These are phyloP conservation scores for Alfaro cultratus DNA, from an alignment of 2,797 vertebrate species.

Conservation along the genomic window DNA sequence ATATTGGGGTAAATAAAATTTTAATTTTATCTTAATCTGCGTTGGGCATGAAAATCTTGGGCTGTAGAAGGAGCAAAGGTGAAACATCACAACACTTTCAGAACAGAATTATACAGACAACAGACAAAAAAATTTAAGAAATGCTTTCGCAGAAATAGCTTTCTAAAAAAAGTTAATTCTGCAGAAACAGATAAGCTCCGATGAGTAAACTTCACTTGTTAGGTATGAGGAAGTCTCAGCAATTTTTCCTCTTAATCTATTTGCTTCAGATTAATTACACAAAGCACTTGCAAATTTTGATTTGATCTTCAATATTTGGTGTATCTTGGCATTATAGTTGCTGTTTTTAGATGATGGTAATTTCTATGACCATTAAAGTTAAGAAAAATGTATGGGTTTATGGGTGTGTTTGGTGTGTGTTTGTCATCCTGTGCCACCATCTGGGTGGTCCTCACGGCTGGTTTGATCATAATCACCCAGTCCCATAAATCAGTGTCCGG, in stretches of 20 bases:
- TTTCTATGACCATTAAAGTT: neutral
- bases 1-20: neutral
- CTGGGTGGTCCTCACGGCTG: conserved; percentile 82
- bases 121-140: neutral
- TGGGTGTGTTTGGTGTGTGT: conserved; percentile 32
- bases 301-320: conserved; percentile 8
- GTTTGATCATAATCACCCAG: conserved; percentile 81
- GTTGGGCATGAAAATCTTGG: neutral
- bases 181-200: conserved; percentile 29
- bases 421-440: conserved; percentile 63
- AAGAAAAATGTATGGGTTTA: conserved; percentile 18
- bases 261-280: conserved; percentile 34
- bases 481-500: conserved; percentile 82
- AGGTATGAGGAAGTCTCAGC: conserved; percentile 38
- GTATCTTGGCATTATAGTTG: neutral
- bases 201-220: conserved; percentile 35
- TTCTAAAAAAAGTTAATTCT: conserved; percentile 32
- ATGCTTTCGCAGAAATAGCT: conserved; percentile 26
- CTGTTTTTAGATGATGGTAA: neutral
- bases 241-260: conserved; percentile 45
- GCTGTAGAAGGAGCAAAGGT: neutral
- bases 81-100: neutral
- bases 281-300: conserved; percentile 36
- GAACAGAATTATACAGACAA: neutral
- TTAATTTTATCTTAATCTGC: neutral